These are phyloP conservation scores for Otolemur garnettii DNA, from an alignment of 2,113 vertebrate species.

Conservation along the genomic window DNA sequence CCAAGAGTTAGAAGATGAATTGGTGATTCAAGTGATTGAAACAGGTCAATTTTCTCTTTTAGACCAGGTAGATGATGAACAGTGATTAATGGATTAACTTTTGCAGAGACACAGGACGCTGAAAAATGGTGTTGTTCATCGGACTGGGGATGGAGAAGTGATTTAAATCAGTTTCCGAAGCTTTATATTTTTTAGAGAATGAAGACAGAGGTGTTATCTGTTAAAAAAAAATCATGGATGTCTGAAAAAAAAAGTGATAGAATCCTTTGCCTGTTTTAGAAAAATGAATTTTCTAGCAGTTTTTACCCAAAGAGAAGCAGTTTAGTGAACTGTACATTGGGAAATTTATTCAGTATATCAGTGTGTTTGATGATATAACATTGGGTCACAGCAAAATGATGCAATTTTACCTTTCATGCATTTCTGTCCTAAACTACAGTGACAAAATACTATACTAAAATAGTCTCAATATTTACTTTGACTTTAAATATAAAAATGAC, in stretches of 20 bases:
- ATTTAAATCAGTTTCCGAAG: constrained; percentile 28
- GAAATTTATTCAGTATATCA: neutral
- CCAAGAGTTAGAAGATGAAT: neutral
- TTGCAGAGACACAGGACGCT: neutral
- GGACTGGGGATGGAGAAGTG: neutral
- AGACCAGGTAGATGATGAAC: neutral
- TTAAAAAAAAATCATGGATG: neutral
- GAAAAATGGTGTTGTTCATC: constrained; percentile 6
- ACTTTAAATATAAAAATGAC: neutral
- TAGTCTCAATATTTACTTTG: neutral
- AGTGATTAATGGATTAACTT: constrained; percentile 36
- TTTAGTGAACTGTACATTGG: neutral
- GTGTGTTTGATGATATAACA: neutral
- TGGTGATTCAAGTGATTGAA: constrained; percentile 43
- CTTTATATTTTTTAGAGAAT: neutral
- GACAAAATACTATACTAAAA: neutral
- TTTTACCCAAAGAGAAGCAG: neutral
- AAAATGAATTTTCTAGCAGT: neutral
- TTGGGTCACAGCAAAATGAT: neutral
- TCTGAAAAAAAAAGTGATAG: neutral
- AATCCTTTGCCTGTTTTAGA: neutral
- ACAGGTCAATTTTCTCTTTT: constrained; percentile 45
- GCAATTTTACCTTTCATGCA: neutral
- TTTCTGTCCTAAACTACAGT: constrained; percentile 17
- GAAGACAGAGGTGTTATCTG: constrained; percentile 25